Evolutionary conservation across 1,140 invertebrate species (phyloP), one percentile per base, ranked within the genome.

Genomic region (Penaeus vannamei): DNA sequence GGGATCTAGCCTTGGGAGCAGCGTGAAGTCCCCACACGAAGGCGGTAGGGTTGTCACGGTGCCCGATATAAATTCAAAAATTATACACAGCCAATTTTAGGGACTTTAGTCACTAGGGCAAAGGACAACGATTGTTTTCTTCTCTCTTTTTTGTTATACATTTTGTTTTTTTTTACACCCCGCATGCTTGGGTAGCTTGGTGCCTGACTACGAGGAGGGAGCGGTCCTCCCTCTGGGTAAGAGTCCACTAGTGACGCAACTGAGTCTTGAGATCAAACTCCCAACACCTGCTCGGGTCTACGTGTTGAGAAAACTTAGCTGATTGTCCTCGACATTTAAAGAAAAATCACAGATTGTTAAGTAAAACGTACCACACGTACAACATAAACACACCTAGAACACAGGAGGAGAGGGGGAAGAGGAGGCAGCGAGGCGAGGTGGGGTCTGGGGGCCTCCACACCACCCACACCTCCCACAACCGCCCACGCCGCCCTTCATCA

Each of bases 291-390:
- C 20, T 53, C n/a, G 77, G 29, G 79, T 81, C 72, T 36, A 76
- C 72, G 72, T 76, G 26, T 76, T 76, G 72, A 36, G 72, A 89
- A 84, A 84, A 77, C 69, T 77, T 61, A 89, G 59, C 69, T 89
- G 87, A 89, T 89, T 89, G 87, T 89, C 87, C 82, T 84, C 69
- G 69, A 77, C 69, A 60, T 46, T 72, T 60, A 84, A 89, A 84
- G 72, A 80, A 84, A 77, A 89, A 89, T 89, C 87, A 89, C 87
- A 89, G 87, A 89, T 85, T 76, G 60, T 89, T 89, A 89, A 85
- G 87, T 89, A 89, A 85, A 89, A 29, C 46, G 32, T n/a, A 20
- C 20, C 64, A 83, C 86, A 88, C 86, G 59, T 23, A 88, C 86
- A 87, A 83, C 79, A 87, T 60, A 87, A 83, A 88, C 60, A 62